Percentiles rank a stretch among this genome's conserved stretches.
Evolutionary conservation across 2,797 vertebrate genomes (phyloP).

Genomic region (Glyptemys insculpta): DNA sequence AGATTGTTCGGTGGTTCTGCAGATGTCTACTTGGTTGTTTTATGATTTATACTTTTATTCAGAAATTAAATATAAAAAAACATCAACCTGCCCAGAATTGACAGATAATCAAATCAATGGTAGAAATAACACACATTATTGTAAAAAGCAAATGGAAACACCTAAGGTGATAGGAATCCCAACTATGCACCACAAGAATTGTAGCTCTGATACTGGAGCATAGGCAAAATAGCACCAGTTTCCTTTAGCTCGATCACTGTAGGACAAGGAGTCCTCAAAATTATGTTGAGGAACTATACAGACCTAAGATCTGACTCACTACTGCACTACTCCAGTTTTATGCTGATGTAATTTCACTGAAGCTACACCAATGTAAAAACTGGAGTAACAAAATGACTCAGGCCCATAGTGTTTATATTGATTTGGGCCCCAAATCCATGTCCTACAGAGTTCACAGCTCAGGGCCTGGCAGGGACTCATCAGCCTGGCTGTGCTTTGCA

Average conservation of each 20-base stretch:
- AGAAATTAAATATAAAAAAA: background rate
- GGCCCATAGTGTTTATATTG: background rate
- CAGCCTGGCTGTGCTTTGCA: background rate
- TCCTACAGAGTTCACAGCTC: background rate
- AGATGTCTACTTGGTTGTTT: background rate
- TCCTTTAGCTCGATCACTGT: background rate
- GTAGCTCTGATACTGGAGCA: background rate
- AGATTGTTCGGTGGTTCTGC: background rate
- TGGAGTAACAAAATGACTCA: background rate
- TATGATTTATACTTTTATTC: background rate
- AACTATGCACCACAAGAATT: background rate
- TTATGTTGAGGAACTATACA: background rate
- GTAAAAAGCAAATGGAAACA: background rate
- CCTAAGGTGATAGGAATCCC: background rate
- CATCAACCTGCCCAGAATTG: background rate
- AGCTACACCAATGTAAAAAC: background rate
- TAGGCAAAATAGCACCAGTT: background rate
- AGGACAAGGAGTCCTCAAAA: background rate
- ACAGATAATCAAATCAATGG: fast-evolving
- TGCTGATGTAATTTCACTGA: background rate
- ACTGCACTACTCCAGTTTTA: background rate
- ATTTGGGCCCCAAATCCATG: background rate
- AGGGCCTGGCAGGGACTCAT: background rate
- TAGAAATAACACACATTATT: background rate
- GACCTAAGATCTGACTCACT: background rate